Evolutionary conservation across 2,113 vertebrate genomes (phyloP).

Genomic region (Orientallactaga bullata): DNA sequence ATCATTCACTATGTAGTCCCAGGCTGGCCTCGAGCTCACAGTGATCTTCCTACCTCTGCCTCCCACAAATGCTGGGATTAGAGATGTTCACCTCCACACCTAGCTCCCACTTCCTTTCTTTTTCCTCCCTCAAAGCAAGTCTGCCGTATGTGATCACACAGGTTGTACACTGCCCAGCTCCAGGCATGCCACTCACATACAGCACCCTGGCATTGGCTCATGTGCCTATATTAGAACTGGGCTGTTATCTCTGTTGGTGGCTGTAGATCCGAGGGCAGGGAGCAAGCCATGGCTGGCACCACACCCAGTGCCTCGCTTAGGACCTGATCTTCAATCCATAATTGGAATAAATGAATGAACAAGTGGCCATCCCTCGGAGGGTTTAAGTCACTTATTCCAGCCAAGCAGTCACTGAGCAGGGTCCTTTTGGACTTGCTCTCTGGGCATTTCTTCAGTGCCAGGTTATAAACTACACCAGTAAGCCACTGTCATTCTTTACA

Average conservation of each 20-base stretch:
- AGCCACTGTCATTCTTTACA: no score
- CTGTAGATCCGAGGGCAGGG: neutral
- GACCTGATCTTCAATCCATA: neutral
- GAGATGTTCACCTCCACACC: no score
- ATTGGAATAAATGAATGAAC: neutral
- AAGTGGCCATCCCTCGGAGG: neutral
- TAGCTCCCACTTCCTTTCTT: neutral
- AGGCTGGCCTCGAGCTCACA: no score
- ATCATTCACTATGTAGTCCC: no score
- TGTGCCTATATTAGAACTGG: no score
- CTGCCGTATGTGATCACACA: neutral
- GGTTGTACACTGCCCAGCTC: neutral
- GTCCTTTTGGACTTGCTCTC: neutral
- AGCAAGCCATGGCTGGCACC: neutral
- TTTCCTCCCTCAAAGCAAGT: neutral
- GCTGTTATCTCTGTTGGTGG: no score
- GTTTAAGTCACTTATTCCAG: neutral
- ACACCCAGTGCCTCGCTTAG: neutral
- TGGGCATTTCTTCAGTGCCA: neutral
- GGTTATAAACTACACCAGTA: neutral
- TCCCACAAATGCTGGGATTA: no score
- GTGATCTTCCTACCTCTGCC: no score
- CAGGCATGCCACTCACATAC: neutral
- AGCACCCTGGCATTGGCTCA: neutral
- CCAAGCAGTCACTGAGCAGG: neutral